Evolutionary conservation across 2,113 vertebrate genomes (phyloP).

Genomic region (Galeopterus variegatus): DNA sequence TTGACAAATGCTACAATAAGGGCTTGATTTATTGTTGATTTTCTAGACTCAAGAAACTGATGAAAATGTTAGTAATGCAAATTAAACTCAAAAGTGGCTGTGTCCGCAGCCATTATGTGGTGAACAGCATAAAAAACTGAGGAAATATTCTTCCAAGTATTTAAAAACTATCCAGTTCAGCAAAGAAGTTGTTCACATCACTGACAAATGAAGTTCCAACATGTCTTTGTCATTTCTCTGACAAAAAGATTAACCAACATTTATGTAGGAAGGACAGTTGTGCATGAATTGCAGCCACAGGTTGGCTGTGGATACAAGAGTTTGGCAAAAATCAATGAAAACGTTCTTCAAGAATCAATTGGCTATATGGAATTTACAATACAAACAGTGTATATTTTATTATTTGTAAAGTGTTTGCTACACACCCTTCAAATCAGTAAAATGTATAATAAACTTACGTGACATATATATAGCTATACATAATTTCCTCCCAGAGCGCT

Average conservation of each 20-base stretch:
- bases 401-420: background rate
- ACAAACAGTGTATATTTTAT: background rate
- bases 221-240: background rate
- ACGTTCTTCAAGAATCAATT: background rate
- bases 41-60: conserved; percentile 6
- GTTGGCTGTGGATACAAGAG: background rate
- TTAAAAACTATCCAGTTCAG: background rate
- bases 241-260: background rate
- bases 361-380: background rate
- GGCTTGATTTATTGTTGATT: background rate
- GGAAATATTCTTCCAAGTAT: background rate
- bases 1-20: background rate
- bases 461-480: too few species aligned
- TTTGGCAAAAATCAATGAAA: background rate
- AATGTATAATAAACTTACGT: background rate
- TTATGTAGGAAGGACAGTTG: background rate
- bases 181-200: background rate
- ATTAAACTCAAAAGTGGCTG: background rate
- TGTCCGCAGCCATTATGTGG: background rate
- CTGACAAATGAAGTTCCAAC: background rate
- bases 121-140: background rate
- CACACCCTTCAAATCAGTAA: background rate
- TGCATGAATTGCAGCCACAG: background rate
- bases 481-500: background rate
- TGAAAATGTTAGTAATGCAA: background rate